Base-by-base conservation (phyloP, 2,888 invertebrate genomes). In the Rhamphomyia laevipes region DNA sequence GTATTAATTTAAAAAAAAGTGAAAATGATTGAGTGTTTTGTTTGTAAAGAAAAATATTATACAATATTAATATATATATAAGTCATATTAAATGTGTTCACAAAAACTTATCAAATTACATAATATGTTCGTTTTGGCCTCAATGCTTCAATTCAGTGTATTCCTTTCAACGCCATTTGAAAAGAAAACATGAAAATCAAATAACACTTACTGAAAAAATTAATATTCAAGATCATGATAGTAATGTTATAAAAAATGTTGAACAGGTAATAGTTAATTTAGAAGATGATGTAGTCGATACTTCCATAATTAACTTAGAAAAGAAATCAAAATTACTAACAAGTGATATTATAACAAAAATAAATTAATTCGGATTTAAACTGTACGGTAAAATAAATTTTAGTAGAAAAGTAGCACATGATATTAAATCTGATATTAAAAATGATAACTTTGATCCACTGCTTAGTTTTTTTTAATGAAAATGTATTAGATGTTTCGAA, bases 11-110 rank as follows among this genome's bases (percentile, higher is more conserved):
- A n/a, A n/a, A n/a, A n/a, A n/a, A n/a, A n/a, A n/a, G n/a, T n/a
- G n/a, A 38, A 38, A 37, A 45, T 45, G 45, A 37, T 37, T 37
- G n/a, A 45, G 10, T 45, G 45, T 21, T 45, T 45, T 45, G 17
- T 45, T n/a, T 45, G 45, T 37, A n/a, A 35, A 18, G 3, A 45
- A n/a, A 45, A 45, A 21, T n/a, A n/a, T 37, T 17, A n/a, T 21
- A 5, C 17, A 21, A 12, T 23, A 45, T 45, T 23, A 21, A 45
- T 23, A 38, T 27, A 2, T 38, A 46, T 38, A n/a, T 46, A 16
- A 38, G 2, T 3, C 38, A 38, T 38, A 15, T 38, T 2, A 46
- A 15, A 15, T 16, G 5, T 38, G 2, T 38, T 11, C 27, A 46
- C 27, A 27, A 46, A 38, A 38, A 10, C n/a, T 1, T 9, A n/a